A percentile compares a stretch with the other conserved stretches of the same genome.
phyloP scores from a whole-genome alignment of 2,888 invertebrate genomes.

The Rhabditoides inermis region DNA sequence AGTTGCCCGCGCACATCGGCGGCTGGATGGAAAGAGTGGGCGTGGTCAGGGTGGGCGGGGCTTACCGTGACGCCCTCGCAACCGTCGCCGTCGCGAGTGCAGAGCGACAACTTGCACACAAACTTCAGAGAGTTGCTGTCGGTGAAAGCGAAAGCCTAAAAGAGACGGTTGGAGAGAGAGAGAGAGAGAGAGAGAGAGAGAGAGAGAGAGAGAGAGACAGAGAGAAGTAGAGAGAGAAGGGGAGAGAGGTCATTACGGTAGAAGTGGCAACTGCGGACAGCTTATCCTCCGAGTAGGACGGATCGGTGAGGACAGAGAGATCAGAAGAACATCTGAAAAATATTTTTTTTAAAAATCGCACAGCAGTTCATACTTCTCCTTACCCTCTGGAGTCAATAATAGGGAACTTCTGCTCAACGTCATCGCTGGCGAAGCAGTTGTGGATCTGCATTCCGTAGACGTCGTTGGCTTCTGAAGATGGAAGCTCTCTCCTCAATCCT shows the following conservation, averaged over 20 bases:
- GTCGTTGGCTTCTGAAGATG: constrained; percentile 28
- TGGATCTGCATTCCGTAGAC: constrained; percentile 44
- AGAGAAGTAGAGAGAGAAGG: no score
- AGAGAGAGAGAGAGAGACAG: no score
- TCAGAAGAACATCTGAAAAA: constrained; percentile 38
- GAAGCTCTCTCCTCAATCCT: constrained; percentile 1
- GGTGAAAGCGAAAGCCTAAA: no score
- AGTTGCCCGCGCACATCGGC: constrained; percentile 21
- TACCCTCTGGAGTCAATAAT: constrained; percentile 36
- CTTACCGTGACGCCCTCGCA: constrained; percentile 47
- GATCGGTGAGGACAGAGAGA: constrained; percentile 32
- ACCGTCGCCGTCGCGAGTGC: constrained; percentile 45
- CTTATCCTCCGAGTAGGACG: constrained; percentile 37
- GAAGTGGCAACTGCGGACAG: constrained; percentile 40
- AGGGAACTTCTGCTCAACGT: constrained; percentile 29
- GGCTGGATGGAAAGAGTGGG: constrained; percentile 13
- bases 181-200: no score
- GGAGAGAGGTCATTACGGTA: no score
- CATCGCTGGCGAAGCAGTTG: constrained; percentile 43
- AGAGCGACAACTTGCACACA: constrained; percentile 31
- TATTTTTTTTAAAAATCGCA: not conserved
- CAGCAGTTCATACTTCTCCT: no score
- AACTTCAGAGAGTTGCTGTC: no score
- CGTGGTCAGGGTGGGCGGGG: not conserved
- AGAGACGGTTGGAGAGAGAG: no score